phyloP scores from a whole-genome alignment of 2,113 vertebrate species.

The Pterophyllum scalare region DNA sequence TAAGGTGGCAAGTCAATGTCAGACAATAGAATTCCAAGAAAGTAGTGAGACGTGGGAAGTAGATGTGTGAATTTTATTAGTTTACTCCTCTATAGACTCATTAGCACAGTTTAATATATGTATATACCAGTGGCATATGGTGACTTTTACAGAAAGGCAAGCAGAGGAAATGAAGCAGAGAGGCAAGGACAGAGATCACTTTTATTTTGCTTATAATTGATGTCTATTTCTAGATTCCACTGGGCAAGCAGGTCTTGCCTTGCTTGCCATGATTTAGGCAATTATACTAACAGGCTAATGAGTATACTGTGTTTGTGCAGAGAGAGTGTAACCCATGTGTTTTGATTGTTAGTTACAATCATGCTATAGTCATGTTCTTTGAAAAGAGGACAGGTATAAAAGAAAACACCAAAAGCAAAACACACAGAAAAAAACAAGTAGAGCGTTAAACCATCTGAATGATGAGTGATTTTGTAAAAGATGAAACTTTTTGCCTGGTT shows the following conservation, averaged over 20 bases:
- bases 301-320: not conserved
- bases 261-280: not conserved
- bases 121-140: not conserved
- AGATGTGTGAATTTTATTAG: not conserved
- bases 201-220: not conserved
- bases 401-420: not conserved
- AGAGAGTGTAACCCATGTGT: not conserved
- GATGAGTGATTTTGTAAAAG: not conserved
- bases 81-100: not conserved
- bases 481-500: not conserved
- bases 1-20: not conserved
- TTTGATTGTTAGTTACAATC: not conserved
- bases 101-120: not conserved
- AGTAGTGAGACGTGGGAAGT: not conserved
- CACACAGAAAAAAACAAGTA: no score
- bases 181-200: not conserved
- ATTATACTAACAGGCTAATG: not conserved
- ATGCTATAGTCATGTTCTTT: not conserved
- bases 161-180: not conserved
- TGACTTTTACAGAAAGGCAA: conserved; percentile 7
- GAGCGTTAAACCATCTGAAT: not conserved
- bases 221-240: no score
- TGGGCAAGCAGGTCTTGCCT: not conserved
- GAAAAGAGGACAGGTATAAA: not conserved
- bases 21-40: not conserved